Percentiles rank a stretch among this genome's conserved stretches.
phyloP scores from a whole-genome alignment of 2,797 vertebrate genomes.

The Halcyon leucocephala region DNA sequence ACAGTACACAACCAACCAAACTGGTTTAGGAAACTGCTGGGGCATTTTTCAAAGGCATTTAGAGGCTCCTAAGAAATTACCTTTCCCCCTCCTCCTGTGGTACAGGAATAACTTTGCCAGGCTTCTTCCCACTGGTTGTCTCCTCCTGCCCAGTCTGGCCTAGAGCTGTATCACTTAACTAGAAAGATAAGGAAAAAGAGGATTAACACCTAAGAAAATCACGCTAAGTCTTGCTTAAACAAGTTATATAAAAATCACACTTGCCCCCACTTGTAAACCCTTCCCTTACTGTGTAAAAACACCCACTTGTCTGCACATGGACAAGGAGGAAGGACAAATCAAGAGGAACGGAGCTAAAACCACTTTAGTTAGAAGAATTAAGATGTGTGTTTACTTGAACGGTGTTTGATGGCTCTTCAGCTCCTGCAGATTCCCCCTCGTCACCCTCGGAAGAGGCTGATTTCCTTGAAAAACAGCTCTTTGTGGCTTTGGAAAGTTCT shows the following conservation, averaged over 20 bases:
- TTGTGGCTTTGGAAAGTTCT: neutral
- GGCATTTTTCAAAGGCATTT: neutral
- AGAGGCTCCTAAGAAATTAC: conserved; percentile 23
- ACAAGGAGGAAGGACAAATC: neutral
- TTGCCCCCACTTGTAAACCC: neutral
- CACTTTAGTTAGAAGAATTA: neutral
- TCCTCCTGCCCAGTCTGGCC: conserved; percentile 54
- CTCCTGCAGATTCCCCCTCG: neutral
- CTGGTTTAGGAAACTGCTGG: neutral
- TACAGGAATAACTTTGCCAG: conserved; percentile 42
- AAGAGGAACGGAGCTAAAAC: neutral
- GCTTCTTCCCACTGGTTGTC: conserved; percentile 33
- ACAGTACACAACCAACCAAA: rapidly evolving
- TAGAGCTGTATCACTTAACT: conserved; percentile 8
- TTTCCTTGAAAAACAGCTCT: neutral
- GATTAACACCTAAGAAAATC: neutral
- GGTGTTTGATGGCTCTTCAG: neutral
- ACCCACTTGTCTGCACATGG: neutral
- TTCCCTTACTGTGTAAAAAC: neutral
- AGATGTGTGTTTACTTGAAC: neutral
- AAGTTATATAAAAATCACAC: neutral
- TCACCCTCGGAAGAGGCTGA: neutral
- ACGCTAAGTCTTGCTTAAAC: neutral
- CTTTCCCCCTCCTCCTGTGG: conserved; percentile 52
- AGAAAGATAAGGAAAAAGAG: neutral